Evolutionary conservation across 2,797 vertebrate species (phyloP), one percentile per base, ranked within the genome.

Genomic region (Fringilla coelebs): DNA sequence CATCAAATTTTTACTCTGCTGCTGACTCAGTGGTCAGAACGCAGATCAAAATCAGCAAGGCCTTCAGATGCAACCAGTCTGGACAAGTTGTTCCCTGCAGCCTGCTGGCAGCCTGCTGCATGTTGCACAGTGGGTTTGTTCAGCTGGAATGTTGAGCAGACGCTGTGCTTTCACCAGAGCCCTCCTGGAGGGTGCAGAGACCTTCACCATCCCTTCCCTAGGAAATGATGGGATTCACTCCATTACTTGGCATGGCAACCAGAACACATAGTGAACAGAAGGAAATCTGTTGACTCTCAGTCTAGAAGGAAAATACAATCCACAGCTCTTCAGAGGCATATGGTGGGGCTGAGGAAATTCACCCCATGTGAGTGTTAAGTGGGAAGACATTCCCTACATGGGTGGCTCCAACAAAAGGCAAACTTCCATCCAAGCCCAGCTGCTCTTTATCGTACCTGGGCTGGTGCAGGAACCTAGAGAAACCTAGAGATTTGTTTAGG

Each of bases 261-360:
- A 5, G 46, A 61, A 54, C 36, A 49, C 15, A 52, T 0, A 54
- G 28, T 24, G 48, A 71, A 38, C 20, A 36, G 19, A 68, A 76
- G 22, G 10, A 61, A 73, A 43, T 65, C 21, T 48, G 12, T 29
- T 68, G 41, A 38, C 41, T 67, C 38, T 79, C 62, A 48, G 10
- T 24, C 12, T 38, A 43, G 40, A 63, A 85, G 40, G 28, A 78
- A 91, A 41, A 51, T 9, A 41, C 9, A 34, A 51, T 19, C 62
- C 0, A 0, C 25, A 85, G 49, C 22, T 63, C 15, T 48, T 75
- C 31, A 46, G 21, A 71, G 36, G 17, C 0, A 0, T 8, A 10
- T 19, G 7, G 21, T 38, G 25, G 34, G 26, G 13, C 15, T 81
- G 26, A 67, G 24, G 40, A 83, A 73, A 89, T 84, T 66, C 28